Evolutionary conservation across 2,888 invertebrate species (phyloP).

Genomic region (Molorchus minor): DNA sequence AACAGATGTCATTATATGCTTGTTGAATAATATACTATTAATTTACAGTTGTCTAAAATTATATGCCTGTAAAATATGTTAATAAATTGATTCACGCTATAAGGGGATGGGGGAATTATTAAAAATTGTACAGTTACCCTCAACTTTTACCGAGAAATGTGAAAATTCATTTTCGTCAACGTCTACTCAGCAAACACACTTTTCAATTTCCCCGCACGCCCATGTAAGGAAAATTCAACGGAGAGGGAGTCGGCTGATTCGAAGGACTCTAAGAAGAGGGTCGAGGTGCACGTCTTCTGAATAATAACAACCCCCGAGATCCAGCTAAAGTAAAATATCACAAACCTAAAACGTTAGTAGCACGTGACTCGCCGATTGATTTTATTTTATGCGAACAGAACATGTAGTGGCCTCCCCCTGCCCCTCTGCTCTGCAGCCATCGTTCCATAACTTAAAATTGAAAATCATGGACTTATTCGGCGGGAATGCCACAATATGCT

Average conservation of each 20-base stretch:
- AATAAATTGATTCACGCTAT: too few species aligned
- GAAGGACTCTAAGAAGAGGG: slow-evolving; percentile 42
- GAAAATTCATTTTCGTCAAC: too few species aligned
- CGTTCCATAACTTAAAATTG: slow-evolving; percentile 49
- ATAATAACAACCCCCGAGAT: slow-evolving; percentile 58
- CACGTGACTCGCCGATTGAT: slow-evolving; percentile 64
- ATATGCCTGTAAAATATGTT: too few species aligned
- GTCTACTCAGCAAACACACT: not conserved
- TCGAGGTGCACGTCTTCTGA: slow-evolving; percentile 55
- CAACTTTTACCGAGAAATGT: too few species aligned
- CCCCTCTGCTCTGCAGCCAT: slow-evolving; percentile 21
- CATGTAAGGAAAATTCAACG: not conserved
- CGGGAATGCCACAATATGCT: slow-evolving; percentile 16
- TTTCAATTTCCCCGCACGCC: not conserved
- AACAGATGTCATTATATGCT: too few species aligned
- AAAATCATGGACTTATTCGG: slow-evolving; percentile 51
- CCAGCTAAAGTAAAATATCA: slow-evolving; percentile 62
- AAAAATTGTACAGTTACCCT: too few species aligned
- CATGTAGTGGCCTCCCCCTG: slow-evolving; percentile 50
- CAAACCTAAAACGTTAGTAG: slow-evolving; percentile 63
- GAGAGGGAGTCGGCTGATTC: slow-evolving; percentile 23
- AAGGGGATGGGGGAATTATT: too few species aligned
- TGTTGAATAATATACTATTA: too few species aligned
- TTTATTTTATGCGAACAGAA: slow-evolving; percentile 61
- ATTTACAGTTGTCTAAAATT: too few species aligned